A percentile compares a stretch with the other conserved stretches of the same genome.
Evolutionary conservation across 2,888 invertebrate genomes (phyloP).

Genomic region (Brachyptera putata): DNA sequence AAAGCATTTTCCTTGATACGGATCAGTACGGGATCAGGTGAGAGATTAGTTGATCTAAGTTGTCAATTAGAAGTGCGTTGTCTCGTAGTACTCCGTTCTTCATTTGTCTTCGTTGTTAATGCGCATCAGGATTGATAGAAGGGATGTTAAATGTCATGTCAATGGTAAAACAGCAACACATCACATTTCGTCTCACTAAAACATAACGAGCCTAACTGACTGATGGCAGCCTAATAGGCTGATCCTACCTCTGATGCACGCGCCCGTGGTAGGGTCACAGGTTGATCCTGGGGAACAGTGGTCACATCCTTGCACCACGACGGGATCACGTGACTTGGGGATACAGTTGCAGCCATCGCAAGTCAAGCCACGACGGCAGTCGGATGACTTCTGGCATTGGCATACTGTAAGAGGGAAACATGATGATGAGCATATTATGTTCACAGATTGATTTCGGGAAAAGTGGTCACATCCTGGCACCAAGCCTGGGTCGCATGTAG

Average conservation of each 20-base stretch:
- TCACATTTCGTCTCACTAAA: conserved; percentile 12
- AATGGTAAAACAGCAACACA: conserved; percentile 29
- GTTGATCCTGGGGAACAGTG: conserved; percentile 74
- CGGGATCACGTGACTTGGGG: conserved; percentile 39
- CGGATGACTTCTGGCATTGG: conserved; percentile 64
- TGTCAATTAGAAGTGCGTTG: too few species aligned
- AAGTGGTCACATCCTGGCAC: too few species aligned
- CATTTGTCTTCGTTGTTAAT: not conserved
- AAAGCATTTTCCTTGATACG: not conserved
- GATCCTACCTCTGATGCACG: conserved; percentile 72
- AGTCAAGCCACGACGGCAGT: conserved; percentile 57
- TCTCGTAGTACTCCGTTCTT: not conserved
- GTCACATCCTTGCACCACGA: conserved; percentile 54
- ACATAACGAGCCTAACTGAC: not conserved
- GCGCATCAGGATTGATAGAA: too few species aligned
- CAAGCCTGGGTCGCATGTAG: too few species aligned
- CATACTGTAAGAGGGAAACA: conserved; percentile 55
- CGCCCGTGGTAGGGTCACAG: conserved; percentile 75
- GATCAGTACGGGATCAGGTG: too few species aligned
- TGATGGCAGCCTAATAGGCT: conserved; percentile 23
- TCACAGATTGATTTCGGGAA: too few species aligned
- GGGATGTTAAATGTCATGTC: not conserved
- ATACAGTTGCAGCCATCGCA: conserved; percentile 71
- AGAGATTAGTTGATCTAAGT: too few species aligned
- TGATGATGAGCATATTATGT: too few species aligned